A percentile compares a stretch with the other conserved stretches of the same genome.
These are phyloP conservation scores for Danaus plexippus DNA, from an alignment of 1,140 invertebrate species.

Conservation along the genomic window DNA sequence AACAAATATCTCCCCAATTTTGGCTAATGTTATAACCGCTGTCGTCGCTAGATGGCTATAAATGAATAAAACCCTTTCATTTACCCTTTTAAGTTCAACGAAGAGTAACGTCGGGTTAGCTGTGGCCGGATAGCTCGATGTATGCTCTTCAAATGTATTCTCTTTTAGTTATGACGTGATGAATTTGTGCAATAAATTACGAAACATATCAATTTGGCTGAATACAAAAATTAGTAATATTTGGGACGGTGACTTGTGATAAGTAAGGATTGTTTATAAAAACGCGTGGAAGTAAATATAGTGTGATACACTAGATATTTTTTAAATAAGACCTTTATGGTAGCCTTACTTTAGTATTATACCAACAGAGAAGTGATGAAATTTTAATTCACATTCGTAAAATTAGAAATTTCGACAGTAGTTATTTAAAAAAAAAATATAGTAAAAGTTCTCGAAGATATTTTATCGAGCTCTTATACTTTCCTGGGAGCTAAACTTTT, in stretches of 20 bases:
- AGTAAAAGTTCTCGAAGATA: constrained; percentile 17
- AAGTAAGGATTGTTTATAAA: constrained; percentile 41
- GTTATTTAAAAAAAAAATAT: constrained; percentile 6
- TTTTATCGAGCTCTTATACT: neutral
- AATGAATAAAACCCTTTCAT: constrained; percentile 22
- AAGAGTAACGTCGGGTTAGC: constrained; percentile 47
- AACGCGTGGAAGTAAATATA: constrained; percentile 28
- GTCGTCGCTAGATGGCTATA: constrained; percentile 45
- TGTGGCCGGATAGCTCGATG: constrained; percentile 63
- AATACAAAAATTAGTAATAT: constrained; percentile 47
- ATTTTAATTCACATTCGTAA: constrained; percentile 10
- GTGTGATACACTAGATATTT: constrained; percentile 53
- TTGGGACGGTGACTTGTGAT: constrained; percentile 60
- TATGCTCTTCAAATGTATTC: constrained; percentile 31
- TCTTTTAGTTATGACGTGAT: constrained; percentile 38
- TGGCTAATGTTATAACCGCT: constrained; percentile 17
- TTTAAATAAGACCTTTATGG: constrained; percentile 34
- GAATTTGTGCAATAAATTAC: constrained; percentile 64
- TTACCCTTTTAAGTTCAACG: constrained; percentile 36
- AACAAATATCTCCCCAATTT: constrained; percentile 25
- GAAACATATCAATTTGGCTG: constrained; percentile 70
- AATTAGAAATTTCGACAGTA: constrained; percentile 8
- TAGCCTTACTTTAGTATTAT: constrained; percentile 17
- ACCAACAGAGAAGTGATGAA: constrained; percentile 22
- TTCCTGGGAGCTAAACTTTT: constrained; percentile 4